phyloP scores from a whole-genome alignment of 2,797 vertebrate species.

The Streptopelia turtur region DNA sequence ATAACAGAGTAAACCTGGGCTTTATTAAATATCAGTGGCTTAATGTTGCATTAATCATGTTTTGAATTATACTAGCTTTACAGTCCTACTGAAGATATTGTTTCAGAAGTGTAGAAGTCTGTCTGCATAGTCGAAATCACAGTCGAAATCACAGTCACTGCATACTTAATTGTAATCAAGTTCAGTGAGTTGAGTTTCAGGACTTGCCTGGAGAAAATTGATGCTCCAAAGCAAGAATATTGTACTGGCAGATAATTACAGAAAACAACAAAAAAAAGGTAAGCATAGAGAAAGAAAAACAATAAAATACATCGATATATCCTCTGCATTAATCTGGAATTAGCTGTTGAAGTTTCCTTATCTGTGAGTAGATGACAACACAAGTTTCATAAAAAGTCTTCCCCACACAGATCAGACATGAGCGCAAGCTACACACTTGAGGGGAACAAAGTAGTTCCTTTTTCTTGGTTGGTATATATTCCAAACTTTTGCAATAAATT shows the following conservation, averaged over 20 bases:
- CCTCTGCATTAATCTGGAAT: not conserved
- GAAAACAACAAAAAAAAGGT: not conserved
- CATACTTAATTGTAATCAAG: not conserved
- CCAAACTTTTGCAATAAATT: not conserved
- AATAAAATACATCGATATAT: not conserved
- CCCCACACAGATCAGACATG: not conserved
- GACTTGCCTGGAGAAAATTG: not conserved
- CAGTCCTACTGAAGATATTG: not conserved
- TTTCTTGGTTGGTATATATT: not conserved
- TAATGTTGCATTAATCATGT: not conserved
- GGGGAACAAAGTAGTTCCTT: not conserved
- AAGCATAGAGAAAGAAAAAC: not conserved
- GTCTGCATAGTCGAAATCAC: not conserved
- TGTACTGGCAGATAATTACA: not conserved
- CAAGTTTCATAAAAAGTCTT: not conserved
- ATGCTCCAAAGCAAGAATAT: not conserved
- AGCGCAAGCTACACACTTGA: not conserved
- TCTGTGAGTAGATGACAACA: not conserved
- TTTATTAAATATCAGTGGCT: not conserved
- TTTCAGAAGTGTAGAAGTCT: not conserved
- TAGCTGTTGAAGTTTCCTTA: not conserved
- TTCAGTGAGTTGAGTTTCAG: not conserved
- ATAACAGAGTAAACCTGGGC: not conserved
- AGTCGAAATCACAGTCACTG: not conserved
- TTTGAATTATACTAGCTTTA: not conserved